These are phyloP conservation scores for Cephalotes varians DNA, from an alignment of 2,888 invertebrate genomes.

Conservation along the genomic window DNA sequence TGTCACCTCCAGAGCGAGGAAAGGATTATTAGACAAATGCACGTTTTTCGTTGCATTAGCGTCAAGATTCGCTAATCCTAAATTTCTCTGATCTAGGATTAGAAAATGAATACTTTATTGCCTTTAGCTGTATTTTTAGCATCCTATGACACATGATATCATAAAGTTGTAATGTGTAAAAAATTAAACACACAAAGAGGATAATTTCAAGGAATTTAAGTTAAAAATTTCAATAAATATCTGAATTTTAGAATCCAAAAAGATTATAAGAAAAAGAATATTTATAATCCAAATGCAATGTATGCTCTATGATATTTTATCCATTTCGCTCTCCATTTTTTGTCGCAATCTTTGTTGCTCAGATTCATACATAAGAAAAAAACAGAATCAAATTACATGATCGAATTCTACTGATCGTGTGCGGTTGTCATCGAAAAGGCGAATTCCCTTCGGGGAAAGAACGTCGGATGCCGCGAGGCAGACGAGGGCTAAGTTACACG, in stretches of 20 bases:
- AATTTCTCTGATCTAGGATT: neutral
- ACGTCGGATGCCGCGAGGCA: conserved; percentile 58
- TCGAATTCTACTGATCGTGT: conserved; percentile 61
- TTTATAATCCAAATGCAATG: no score
- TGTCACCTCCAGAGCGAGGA: conserved; percentile 53
- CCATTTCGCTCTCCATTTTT: neutral
- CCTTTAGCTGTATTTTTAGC: neutral
- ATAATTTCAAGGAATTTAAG: conserved; percentile 4
- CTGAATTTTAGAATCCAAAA: neutral
- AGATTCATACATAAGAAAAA: neutral
- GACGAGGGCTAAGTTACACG: conserved; percentile 74
- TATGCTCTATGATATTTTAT: neutral
- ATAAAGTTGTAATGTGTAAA: neutral
- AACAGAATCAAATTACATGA: conserved; percentile 24
- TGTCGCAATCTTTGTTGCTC: neutral
- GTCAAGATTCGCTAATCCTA: neutral
- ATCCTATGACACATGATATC: neutral
- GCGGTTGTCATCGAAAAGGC: conserved; percentile 74
- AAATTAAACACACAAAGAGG: neutral
- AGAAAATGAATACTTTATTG: neutral
- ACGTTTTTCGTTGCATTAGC: conserved; percentile 1
- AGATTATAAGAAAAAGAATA: neutral
- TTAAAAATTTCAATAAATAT: neutral
- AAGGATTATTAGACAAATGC: conserved; percentile 16
- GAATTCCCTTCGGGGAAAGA: conserved; percentile 68